A percentile compares a stretch with the other conserved stretches of the same genome.
These are phyloP conservation scores for Perca fluviatilis DNA, from an alignment of 2,113 vertebrate species.

Conservation along the genomic window DNA sequence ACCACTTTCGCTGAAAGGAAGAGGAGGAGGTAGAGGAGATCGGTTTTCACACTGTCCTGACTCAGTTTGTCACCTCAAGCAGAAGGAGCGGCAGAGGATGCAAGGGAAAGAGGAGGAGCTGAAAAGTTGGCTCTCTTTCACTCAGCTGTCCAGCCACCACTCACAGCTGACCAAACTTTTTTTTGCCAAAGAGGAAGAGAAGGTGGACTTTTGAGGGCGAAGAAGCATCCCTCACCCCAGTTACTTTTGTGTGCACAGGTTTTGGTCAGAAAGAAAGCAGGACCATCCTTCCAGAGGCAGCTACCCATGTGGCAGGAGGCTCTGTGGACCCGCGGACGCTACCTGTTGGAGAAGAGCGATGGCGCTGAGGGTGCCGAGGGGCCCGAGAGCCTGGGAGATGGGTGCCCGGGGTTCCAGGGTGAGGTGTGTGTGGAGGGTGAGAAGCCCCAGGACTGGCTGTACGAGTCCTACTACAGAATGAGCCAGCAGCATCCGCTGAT, in stretches of 20 bases:
- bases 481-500: conserved; percentile 99
- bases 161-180: conserved; percentile 64
- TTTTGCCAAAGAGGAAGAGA: background rate
- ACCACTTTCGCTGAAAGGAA: conserved; percentile 10
- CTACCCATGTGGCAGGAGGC: conserved; percentile 82
- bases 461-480: conserved; percentile 98
- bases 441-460: conserved; percentile 94
- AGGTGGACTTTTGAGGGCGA: background rate
- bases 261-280: conserved; percentile 21
- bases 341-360: conserved; percentile 82
- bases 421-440: conserved; percentile 59
- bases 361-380: conserved; percentile 72
- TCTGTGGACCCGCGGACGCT: conserved; percentile 80
- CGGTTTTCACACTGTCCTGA: conserved; percentile 45
- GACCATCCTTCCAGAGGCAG: conserved; percentile 36
- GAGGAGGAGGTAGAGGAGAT: conserved; percentile 37
- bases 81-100: conserved; percentile 57
- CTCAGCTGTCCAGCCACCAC: conserved; percentile 48
- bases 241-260: conserved; percentile 16
- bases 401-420: conserved; percentile 63
- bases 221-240: conserved; percentile 3
- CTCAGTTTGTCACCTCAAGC: conserved; percentile 56
- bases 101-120: conserved; percentile 28
- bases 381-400: conserved; percentile 69
- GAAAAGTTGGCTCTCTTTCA: conserved; percentile 58